A percentile compares a stretch with the other conserved stretches of the same genome.
phyloP scores from a whole-genome alignment of 2,113 vertebrate species.

The Pedionomus torquatus region DNA sequence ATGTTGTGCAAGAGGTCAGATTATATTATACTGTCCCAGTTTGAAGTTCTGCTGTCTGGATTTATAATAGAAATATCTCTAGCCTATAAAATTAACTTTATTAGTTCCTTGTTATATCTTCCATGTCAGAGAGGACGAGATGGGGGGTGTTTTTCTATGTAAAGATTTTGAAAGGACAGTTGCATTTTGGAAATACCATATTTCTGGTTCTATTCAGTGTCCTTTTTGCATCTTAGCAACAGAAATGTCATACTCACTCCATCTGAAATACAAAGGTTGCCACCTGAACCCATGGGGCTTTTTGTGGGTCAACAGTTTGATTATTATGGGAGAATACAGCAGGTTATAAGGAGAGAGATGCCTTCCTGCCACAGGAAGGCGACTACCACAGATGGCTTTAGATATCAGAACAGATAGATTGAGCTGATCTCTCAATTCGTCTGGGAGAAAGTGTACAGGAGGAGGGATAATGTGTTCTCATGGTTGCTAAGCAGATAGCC shows the following conservation, averaged over 20 bases:
- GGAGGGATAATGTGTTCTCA: background rate
- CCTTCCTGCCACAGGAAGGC: background rate
- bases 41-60: background rate
- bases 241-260: background rate
- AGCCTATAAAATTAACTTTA: background rate
- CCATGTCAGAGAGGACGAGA: background rate
- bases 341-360: background rate
- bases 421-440: background rate
- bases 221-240: background rate
- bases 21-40: background rate
- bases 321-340: background rate
- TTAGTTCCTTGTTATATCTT: background rate
- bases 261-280: background rate
- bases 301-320: fast-evolving
- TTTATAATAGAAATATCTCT: background rate
- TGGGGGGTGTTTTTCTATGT: background rate
- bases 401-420: background rate
- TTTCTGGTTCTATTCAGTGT: fast-evolving
- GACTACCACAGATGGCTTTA: background rate
- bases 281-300: background rate
- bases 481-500: background rate
- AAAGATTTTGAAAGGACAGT: background rate
- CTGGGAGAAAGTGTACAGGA: background rate
- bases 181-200: background rate
- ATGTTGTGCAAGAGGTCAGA: background rate